Base-by-base conservation (phyloP, 2,888 invertebrate genomes). In the Julus scanicus region DNA sequence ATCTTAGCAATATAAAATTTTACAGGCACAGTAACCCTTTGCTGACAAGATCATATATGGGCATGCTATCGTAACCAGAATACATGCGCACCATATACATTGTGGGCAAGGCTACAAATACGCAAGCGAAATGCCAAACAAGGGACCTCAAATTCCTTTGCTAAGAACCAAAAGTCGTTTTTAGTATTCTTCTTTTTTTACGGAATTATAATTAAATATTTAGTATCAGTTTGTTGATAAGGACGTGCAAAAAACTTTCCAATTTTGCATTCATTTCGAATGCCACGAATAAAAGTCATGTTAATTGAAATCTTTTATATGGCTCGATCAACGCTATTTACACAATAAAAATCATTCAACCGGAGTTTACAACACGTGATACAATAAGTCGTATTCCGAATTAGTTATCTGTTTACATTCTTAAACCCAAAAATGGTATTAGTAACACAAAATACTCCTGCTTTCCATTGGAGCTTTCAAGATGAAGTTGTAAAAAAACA, bases 11-110 rank as follows among this genome's bases (percentile, higher is more conserved):
- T 49, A 44, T 49, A 40, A 86, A 44, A 86, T 86, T 86, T 86
- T 86, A 86, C 86, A 49, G 49, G 86, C 86, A 86, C 86, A 86
- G 49, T 86, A 86, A 86, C 86, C 86, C 86, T 86, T 86, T 86
- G 53, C 86, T 86, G n/a, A 49, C 86, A 71, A 71, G 71, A 71
- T 71, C 71, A 71, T 29, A 71, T 71, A 71, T 20, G 71, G 63
- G 71, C 71, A 20, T 20, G 5, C 29, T 71, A 71, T 71, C 71
- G 71, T 29, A 71, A 71, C 71, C 71, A 71, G 71, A 71, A 71
- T 71, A 20, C 71, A 71, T 29, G 29, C 63, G n/a, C 63, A n/a
- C 3, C n/a, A 57, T 57, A 57, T 57, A 63, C n/a, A 5, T 3
- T 63, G 63, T 63, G 63, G 63, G 63, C 71, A 71, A 71, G 71